Conservation (phyloP, 1,140 invertebrate genomes). For the Drosophila elegans region DNA sequence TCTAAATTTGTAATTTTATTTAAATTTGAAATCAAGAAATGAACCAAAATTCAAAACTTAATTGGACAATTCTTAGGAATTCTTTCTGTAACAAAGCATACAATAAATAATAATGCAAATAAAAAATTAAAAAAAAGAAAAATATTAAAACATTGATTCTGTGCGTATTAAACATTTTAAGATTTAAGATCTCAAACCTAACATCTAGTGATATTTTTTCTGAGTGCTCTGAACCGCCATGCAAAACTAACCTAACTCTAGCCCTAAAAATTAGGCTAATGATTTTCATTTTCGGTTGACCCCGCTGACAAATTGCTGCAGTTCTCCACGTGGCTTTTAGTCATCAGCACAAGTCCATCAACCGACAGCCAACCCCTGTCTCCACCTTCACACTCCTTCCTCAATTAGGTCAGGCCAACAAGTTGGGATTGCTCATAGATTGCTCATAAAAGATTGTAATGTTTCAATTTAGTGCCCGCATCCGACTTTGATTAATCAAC, state of each 20-base stretch:
- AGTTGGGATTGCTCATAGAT: constrained; percentile 43
- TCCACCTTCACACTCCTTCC: background rate
- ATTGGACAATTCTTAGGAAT: too few relatives aligned
- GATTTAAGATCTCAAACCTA: too few relatives aligned
- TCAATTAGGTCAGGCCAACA: constrained; percentile 41
- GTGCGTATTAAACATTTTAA: too few relatives aligned
- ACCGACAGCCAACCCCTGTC: background rate
- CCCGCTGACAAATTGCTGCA: constrained; percentile 72
- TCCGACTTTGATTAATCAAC: constrained; percentile 45
- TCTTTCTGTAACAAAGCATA: too few relatives aligned
- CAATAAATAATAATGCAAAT: too few relatives aligned
- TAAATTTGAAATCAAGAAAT: too few relatives aligned
- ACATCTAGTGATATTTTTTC: background rate
- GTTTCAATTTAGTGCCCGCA: constrained; percentile 53
- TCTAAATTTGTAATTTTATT: too few relatives aligned
- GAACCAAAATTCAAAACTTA: too few relatives aligned
- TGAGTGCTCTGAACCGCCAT: background rate
- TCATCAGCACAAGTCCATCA: constrained; percentile 51
- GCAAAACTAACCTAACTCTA: constrained; percentile 16
- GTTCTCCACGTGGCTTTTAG: constrained; percentile 63
- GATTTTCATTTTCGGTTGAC: constrained; percentile 65
- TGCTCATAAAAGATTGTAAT: constrained; percentile 53
- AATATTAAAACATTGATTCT: too few relatives aligned
- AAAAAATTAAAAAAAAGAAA: too few relatives aligned
- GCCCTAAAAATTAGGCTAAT: constrained; percentile 75